These are phyloP conservation scores for Apostichopus leukothele DNA, from an alignment of 53 echinoderm and acorn worm genomes.

Conservation along the genomic window DNA sequence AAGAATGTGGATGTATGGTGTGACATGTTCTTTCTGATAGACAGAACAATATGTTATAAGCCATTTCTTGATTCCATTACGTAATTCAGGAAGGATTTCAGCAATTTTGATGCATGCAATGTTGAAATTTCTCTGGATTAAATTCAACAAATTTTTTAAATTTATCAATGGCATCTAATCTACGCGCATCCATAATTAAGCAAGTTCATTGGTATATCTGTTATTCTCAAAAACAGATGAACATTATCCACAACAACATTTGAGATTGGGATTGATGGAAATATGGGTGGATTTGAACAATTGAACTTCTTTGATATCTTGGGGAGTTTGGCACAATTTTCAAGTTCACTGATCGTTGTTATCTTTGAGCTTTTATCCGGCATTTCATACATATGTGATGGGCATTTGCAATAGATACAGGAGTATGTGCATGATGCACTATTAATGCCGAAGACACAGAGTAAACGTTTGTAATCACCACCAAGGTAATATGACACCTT, in stretches of 20 bases:
- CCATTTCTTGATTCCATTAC: conserved; percentile 39
- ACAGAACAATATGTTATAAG: conserved; percentile 30
- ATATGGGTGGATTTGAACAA: conserved; percentile 29
- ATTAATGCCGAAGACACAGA: conserved; percentile 34
- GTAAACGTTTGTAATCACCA: conserved; percentile 42
- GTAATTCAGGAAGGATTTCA: conserved; percentile 38
- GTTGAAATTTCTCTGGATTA: conserved; percentile 21
- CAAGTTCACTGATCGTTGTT: not conserved
- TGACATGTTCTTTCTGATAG: conserved; percentile 49
- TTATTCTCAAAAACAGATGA: conserved; percentile 34
- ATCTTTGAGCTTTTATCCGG: conserved; percentile 1
- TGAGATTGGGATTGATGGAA: conserved; percentile 41
- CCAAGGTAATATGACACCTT: conserved; percentile 27
- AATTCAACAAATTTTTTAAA: conserved; percentile 32
- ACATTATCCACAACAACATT: conserved; percentile 43
- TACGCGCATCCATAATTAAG: conserved; percentile 27
- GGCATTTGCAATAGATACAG: conserved; percentile 50
- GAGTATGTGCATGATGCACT: conserved; percentile 36
- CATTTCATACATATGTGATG: conserved; percentile 11
- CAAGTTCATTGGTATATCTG: conserved; percentile 40
- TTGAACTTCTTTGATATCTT: conserved; percentile 29
- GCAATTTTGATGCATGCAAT: conserved; percentile 47
- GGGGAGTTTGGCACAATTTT: conserved; percentile 11
- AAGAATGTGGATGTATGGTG: conserved; percentile 44
- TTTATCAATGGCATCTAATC: conserved; percentile 33